phyloP scores from a whole-genome alignment of 2,888 invertebrate genomes.

The Fragum sueziense region DNA sequence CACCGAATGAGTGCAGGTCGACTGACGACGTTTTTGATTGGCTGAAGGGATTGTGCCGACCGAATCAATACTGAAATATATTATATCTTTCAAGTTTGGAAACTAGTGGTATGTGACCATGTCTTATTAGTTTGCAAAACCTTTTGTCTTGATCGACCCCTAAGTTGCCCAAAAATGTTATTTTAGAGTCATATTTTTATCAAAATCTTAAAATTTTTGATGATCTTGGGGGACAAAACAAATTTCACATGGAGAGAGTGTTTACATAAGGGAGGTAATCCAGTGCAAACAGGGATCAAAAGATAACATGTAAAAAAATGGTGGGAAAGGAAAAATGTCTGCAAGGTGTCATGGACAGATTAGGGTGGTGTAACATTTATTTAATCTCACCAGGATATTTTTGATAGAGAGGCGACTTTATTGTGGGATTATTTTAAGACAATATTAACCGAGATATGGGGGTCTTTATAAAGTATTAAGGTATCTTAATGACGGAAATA shows the following conservation, averaged over 20 bases:
- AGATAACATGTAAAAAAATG: conserved; percentile 7
- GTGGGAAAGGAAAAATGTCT: background rate
- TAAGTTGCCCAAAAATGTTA: too few species aligned
- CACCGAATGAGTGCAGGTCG: too few species aligned
- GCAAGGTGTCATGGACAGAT: conserved; percentile 6
- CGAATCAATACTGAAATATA: too few species aligned
- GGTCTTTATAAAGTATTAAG: conserved; percentile 20
- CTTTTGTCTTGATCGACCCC: too few species aligned
- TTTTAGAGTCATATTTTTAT: background rate
- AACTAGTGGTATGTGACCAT: too few species aligned
- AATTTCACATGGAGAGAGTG: background rate
- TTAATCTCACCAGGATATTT: conserved; percentile 20
- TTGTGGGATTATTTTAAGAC: conserved; percentile 16
- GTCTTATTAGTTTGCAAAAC: too few species aligned
- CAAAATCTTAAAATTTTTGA: background rate
- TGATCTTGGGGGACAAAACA: background rate
- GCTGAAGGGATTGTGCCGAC: too few species aligned
- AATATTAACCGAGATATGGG: conserved; percentile 7
- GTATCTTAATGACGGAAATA: conserved; percentile 11
- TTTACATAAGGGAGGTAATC: conserved; percentile 18
- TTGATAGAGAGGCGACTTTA: conserved; percentile 21
- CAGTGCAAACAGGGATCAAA: background rate
- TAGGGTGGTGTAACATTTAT: conserved; percentile 12
- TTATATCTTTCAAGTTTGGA: too few species aligned
- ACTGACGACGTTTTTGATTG: too few species aligned